Evolutionary conservation across 2,888 invertebrate genomes (phyloP), one percentile per base, ranked within the genome.

Genomic region (Apodemia zela): DNA sequence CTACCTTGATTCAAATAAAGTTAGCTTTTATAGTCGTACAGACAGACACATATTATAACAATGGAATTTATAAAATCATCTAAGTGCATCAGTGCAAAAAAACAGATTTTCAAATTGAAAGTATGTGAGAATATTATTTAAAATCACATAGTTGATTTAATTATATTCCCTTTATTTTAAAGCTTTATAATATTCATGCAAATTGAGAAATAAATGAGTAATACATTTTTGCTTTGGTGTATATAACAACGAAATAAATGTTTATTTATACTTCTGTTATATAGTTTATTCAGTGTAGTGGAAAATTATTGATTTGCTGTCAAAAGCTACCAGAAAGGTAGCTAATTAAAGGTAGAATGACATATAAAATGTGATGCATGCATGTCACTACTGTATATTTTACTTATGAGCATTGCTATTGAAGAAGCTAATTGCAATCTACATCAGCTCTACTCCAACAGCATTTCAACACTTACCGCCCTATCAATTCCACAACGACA

Each of bases 401-500:
- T 42, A 17, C 51, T 58, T 38, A 60, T 62, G 61, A 65, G 68
- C 69, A 62, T 80, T 79, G 77, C 81, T 84, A 83, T 79, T 75
- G 73, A 86, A 80, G 77, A 89, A 89, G 88, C 88, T 78, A 42
- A 15, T 4, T 42, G 42, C 85, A 80, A 72, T 81, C 84, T 85
- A 85, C 77, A 77, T 79, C 83, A 77, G 78, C 77, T 79, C 79
- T 80, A 83, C 78, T 75, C 76, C 81, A 77, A 75, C 77, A 77
- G 72, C 70, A 47, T 17, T 45, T 45, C 77, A 85, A 87, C 88
- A 90, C 89, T 89, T 89, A 89, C 89, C 90, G 84, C 89, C 90
- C 89, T 89, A 87, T 82, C 87, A 84, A 72, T 81, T 82, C 85
- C 86, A 77, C 75, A 80, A 71, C 69, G 72, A 69, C 80, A 82